Base-by-base conservation (phyloP, 1,140 invertebrate genomes). In the Apis cerana region DNA sequence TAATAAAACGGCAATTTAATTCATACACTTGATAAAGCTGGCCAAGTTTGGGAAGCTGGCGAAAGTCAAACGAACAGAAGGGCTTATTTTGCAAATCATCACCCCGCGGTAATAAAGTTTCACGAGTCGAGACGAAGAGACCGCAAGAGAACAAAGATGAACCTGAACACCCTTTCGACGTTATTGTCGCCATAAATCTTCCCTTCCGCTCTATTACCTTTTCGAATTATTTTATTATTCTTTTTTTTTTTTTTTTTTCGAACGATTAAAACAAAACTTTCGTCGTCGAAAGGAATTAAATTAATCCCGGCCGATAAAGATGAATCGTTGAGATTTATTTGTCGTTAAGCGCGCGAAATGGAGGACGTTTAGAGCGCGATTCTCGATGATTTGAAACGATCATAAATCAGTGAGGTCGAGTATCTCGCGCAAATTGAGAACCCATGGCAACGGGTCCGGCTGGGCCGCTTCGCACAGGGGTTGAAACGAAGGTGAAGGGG, bases 1-100 rank as follows among this genome's bases (percentile, higher is more conserved):
- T 91, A 93, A 94, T 94, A 93, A 94, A 94, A 94, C 92, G 92
- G 92, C 93, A 94, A 94, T 94, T 94, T 94, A 93, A 94, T 94
- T 94, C 92, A 91, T 93, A 92, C 92, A 94, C 91, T 94, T 93
- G 93, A 93, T 93, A 93, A 94, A 76, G 88, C 80, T 77, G 79
- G 17, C 79, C 83, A 80, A 85, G 83, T 86, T 82, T 80, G 83
- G 80, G 81, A 90, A 79, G 80, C 81, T 77, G 82, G 84, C 86
- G 86, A 82, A 80, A 90, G 88, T 88, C 84, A 85, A 92, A 83
- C 90, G 84, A 86, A 88, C 89, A 85, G 89, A 91, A 92, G 91
- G 91, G 92, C 91, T 92, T 89, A 91, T 93, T 93, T 93, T 88
- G 92, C 92, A 92, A 93, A 93, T 93, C 92, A 93, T 93, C 91